A percentile compares a stretch with the other conserved stretches of the same genome.
phyloP scores from a whole-genome alignment of 2,888 invertebrate genomes.

The Omphaloscelis lunosa region DNA sequence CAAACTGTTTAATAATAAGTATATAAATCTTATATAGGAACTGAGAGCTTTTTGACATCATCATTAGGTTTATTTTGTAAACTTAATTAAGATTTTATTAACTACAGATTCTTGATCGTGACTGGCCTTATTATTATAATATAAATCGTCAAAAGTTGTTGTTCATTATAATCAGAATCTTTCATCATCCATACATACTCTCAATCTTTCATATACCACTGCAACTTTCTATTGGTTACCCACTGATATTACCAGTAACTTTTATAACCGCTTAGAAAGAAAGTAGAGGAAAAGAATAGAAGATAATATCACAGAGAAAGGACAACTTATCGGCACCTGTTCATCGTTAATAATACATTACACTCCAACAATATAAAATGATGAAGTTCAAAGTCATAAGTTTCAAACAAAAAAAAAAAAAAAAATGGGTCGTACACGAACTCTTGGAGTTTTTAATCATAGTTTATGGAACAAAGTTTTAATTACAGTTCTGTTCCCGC shows the following conservation, averaged over 20 bases:
- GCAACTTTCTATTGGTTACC: neutral
- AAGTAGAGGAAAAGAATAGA: neutral
- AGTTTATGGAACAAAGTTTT: constrained; percentile 81
- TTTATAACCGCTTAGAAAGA: constrained; percentile 10
- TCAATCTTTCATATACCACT: neutral
- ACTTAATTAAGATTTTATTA: constrained; percentile 26
- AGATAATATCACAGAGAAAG: constrained; percentile 27
- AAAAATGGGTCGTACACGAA: constrained; percentile 66
- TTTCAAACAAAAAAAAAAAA: constrained; percentile 64
- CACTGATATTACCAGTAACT: neutral
- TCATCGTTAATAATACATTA: constrained; percentile 46
- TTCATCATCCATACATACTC: neutral
- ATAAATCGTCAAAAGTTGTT: neutral
- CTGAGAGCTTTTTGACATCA: constrained; percentile 47
- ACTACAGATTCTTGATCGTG: neutral
- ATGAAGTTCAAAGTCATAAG: constrained; percentile 66
- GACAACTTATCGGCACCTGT: constrained; percentile 34
- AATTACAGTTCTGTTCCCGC: constrained; percentile 76
- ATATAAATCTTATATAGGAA: constrained; percentile 52
- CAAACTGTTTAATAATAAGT: constrained; percentile 62
- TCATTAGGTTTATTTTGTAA: constrained; percentile 35
- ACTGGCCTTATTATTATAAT: no score
- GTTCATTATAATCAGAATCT: neutral
- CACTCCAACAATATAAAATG: constrained; percentile 43
- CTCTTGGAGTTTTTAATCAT: constrained; percentile 77